Evolutionary conservation across 2,797 vertebrate species (phyloP), one percentile per base, ranked within the genome.

Genomic region (Hoplostethus mediterraneus): DNA sequence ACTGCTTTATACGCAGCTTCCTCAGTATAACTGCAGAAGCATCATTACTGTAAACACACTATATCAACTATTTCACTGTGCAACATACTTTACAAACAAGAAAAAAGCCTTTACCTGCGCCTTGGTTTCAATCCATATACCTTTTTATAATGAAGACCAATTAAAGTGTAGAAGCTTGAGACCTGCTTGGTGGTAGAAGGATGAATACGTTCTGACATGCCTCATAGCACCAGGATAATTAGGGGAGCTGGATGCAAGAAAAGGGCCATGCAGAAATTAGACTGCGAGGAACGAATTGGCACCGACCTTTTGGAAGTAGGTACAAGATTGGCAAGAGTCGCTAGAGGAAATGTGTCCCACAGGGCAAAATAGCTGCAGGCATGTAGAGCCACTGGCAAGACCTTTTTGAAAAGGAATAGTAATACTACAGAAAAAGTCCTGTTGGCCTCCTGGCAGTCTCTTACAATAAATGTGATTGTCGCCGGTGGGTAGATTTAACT

Each of bases 161-260:
- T 94, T 94, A 93, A 90, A 90, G 85, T 73, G 82, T 70, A 84
- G 82, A 72, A 74, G 61, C 80, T 85, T 82, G 73, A 80, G 87
- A 84, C 63, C 66, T 61, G 85, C 81, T 82, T 79, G 86, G 84
- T 87, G 75, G 84, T 49, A 33, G 79, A 67, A 66, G 77, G 70
- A 85, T 75, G 86, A 83, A 85, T 59, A 88, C 81, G 82, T 79
- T 85, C 86, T 90, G 90, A 90, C 93, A 93, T 92, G 93, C 90
- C 89, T 93, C 90, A 79, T 77, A 86, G 92, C 91, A 69, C 87
- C 76, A 14, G 86, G 89, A 92, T 94, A 94, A 95, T 95, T 93
- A 93, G 90, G 87, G 85, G 89, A 86, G 88, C 81, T 64, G 84
- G 85, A 89, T 87, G 88, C 82, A 73, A 75, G 82, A 51, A 67